phyloP scores from a whole-genome alignment of 2,888 invertebrate species.

The Cephus sareptanus region DNA sequence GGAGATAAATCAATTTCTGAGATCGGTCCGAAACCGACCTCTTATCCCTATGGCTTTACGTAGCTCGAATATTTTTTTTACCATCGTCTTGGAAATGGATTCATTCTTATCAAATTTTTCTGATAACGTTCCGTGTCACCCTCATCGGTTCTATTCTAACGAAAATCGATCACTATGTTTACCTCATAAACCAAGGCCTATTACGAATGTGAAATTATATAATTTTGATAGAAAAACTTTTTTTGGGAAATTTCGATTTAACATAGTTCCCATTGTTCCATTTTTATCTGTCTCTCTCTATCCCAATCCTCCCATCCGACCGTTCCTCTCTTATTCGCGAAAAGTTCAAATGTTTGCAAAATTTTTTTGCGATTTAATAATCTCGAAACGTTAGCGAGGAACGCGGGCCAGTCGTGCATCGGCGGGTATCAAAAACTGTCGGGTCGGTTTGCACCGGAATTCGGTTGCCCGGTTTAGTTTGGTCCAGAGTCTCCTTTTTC shows the following conservation, averaged over 20 bases:
- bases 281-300: background rate
- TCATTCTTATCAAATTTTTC: background rate
- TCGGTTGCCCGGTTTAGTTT: background rate
- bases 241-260: background rate
- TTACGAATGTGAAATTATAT: too few species aligned
- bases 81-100: background rate
- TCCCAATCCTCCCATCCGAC: background rate
- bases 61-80: background rate
- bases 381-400: background rate
- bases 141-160: background rate
- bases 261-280: background rate
- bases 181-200: background rate
- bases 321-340: background rate
- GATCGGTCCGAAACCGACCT: background rate
- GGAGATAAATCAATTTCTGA: background rate
- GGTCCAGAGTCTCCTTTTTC: background rate
- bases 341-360: background rate
- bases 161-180: background rate
- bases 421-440: background rate
- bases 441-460: background rate
- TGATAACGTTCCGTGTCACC: background rate
- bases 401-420: background rate
- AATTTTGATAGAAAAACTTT: too few species aligned
- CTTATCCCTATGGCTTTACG: background rate
- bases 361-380: background rate